Evolutionary conservation across 2,113 vertebrate genomes (phyloP).

Genomic region (Peromyscus polionotus): DNA sequence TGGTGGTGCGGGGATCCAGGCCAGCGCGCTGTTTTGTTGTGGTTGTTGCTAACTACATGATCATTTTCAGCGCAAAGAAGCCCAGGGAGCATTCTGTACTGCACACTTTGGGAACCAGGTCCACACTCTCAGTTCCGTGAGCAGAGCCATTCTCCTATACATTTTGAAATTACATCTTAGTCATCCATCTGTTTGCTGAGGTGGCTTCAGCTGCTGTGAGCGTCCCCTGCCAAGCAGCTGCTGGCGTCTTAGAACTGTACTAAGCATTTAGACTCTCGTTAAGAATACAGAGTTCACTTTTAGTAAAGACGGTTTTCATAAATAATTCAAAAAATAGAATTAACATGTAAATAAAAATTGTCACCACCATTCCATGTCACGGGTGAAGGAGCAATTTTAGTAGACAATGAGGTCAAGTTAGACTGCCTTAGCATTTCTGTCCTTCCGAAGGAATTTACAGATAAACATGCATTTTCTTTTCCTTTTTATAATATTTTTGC

Average conservation of each 20-base stretch:
- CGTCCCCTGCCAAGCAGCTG: slow-evolving; percentile 28
- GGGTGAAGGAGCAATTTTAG: not conserved
- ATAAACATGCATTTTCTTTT: not conserved
- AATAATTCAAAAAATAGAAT: not conserved
- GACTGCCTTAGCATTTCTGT: too few relatives aligned
- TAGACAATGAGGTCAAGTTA: not conserved
- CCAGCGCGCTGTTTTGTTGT: not conserved
- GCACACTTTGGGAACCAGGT: not conserved
- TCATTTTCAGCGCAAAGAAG: not conserved
- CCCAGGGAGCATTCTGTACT: not conserved
- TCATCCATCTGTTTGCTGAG: not conserved
- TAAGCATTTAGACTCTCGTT: not conserved
- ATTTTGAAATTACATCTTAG: not conserved
- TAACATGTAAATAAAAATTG: not conserved
- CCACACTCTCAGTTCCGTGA: not conserved
- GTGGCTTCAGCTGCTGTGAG: not conserved
- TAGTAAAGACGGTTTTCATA: not conserved
- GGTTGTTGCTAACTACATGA: not conserved
- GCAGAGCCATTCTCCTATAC: not conserved
- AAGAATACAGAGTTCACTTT: not conserved
- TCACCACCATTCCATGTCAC: not conserved
- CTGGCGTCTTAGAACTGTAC: not conserved
- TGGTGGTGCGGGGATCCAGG: not conserved
- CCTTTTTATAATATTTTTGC: not conserved
- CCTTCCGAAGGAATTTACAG: not conserved